These are phyloP conservation scores for Hirtodrosophila trivittata DNA, from an alignment of 2,888 invertebrate species.

Conservation along the genomic window DNA sequence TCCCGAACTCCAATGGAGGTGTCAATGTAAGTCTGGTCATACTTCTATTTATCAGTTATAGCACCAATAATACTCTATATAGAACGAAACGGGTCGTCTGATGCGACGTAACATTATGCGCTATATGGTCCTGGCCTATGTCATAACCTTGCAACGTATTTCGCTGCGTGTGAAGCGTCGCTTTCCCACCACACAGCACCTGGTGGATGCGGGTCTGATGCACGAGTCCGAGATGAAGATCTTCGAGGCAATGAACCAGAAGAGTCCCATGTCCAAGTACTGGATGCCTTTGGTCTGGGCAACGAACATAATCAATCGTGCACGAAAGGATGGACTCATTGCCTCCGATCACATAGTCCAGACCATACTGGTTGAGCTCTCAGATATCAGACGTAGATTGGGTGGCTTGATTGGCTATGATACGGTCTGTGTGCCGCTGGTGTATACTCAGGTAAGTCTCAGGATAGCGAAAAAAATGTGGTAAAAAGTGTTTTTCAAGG, in stretches of 20 bases:
- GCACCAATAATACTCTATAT: slow-evolving; percentile 34
- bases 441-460: slow-evolving; percentile 93
- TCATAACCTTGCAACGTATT: slow-evolving; percentile 94
- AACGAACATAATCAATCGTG: slow-evolving; percentile 94
- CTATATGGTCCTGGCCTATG: slow-evolving; percentile 94
- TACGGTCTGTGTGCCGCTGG: slow-evolving; percentile 95
- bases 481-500: slow-evolving; percentile 12
- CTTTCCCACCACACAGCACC: slow-evolving; percentile 95
- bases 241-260: slow-evolving; percentile 94
- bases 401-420: slow-evolving; percentile 95
- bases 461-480: not conserved
- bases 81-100: slow-evolving; percentile 94
- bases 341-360: slow-evolving; percentile 96
- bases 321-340: slow-evolving; percentile 92
- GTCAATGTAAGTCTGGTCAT: slow-evolving; percentile 81
- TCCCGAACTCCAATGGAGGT: slow-evolving; percentile 89
- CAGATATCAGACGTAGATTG: slow-evolving; percentile 92
- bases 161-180: slow-evolving; percentile 93
- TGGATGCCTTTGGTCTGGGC: slow-evolving; percentile 98
- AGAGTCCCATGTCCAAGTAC: slow-evolving; percentile 95
- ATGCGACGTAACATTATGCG: slow-evolving; percentile 95
- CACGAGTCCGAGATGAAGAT: slow-evolving; percentile 95
- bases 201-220: slow-evolving; percentile 95
- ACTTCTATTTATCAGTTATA: too few relatives aligned
- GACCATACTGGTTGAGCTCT: slow-evolving; percentile 94